Evolutionary conservation across 2,797 vertebrate species (phyloP), one percentile per base, ranked within the genome.

Genomic region (Sebastes steindachneri): DNA sequence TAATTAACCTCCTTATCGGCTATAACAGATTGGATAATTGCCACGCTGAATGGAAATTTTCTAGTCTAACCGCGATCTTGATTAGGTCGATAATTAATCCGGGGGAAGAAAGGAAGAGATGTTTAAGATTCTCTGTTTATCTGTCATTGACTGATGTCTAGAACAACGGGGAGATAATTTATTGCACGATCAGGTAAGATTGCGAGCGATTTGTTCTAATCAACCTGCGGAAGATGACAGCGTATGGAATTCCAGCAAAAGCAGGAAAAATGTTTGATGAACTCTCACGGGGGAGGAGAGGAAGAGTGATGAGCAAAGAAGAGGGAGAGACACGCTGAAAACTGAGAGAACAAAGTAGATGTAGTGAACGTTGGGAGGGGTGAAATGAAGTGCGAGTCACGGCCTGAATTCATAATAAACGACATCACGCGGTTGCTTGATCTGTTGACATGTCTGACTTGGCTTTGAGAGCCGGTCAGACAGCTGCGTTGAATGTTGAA

Each of bases 61-160:
- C 85, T 67, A 75, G 83, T 85, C 84, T 69, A 59, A 91, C 86
- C 23, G 70, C 28, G 73, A 90, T 93, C 90, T 85, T 88, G 89
- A 94, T 94, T 86, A 87, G 82, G 76, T 77, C 72, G 73, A 77
- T 90, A 93, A 94, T 95, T 92, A 93, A 90, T 91, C 74, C 14
- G 14, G 14, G 29, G 29, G 41, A 82, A 72, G 23, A 89, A 84
- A 80, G 78, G 84, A 86, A 73, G 68, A 88, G 63, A 73, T 73
- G 9, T 90, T 87, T 83, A 86, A 62, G 82, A 83, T 68, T 62
- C 70, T 62, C 73, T 77, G 79, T 90, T 88, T 79, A 89, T 93
- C 92, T 86, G 90, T 87, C 86, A 78, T 3, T 85, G 89, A 89
- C 80, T 77, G 83, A 91, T 77, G 82, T 17, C 55, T 33, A 5